Evolutionary conservation across 64 coral and sea anemone genomes (phyloP), one percentile per base, ranked within the genome.

Genomic region (Actinia equina): DNA sequence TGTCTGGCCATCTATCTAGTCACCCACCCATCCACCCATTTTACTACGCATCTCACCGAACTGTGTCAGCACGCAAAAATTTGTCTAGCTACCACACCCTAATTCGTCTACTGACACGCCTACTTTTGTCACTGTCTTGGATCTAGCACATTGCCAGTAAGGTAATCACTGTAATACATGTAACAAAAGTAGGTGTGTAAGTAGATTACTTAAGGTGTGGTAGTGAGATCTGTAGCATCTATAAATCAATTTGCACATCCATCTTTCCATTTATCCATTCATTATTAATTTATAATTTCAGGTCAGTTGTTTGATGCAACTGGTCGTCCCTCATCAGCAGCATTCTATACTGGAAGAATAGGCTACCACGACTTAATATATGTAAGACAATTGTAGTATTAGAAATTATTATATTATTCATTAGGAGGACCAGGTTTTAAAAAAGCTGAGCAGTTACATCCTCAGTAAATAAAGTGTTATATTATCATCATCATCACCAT

Each of bases 341-440:
- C 94, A 22, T 95, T 95, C 71, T 95, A 92, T 55, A 92, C 94
- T 56, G 94, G 94, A n/a, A 86, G 91, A 87, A 78, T 95, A 84
- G 90, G 87, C 10, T 95, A 89, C 79, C 94, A 95, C 84, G 90
- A 95, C 49, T 86, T 89, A 51, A 87, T 95, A 64, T 95, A 83
- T 89, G 94, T 95, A 64, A 92, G 94, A 91, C 86, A 37, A 37
- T 37, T 37, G 30, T 37, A 37, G 30, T 37, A 37, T 37, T 37
- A 37, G 30, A 37, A 37, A 37, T 37, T 37, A 37, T 37, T 37
- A 37, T 37, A 37, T 37, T 37, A 37, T 37, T 37, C 30, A 37
- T 37, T 37, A 37, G 30, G 30, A 37, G 30, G 30, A 37, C 30
- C 30, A 37, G 30, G 30, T 37, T 37, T 37, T 37, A 37, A 37